A percentile compares a stretch with the other conserved stretches of the same genome.
These are phyloP conservation scores for Megalops atlanticus DNA, from an alignment of 2,113 vertebrate species.

Conservation along the genomic window DNA sequence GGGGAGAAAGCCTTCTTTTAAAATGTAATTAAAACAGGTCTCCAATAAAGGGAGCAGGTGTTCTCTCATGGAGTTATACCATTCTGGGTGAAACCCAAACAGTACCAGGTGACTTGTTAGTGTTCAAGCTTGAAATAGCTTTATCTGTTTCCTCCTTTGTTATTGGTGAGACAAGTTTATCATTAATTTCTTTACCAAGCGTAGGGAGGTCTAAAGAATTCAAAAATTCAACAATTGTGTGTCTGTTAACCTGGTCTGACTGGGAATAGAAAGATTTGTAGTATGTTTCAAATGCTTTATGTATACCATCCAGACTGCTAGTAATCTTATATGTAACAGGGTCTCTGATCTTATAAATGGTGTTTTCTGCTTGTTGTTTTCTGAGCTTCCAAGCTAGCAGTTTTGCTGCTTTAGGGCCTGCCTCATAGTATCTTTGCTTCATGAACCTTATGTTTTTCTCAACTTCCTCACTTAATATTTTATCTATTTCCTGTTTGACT, in stretches of 20 bases:
- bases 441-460: slow-evolving; percentile 23
- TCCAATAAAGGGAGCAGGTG: background rate
- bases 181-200: background rate
- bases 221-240: slow-evolving; percentile 1
- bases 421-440: slow-evolving; percentile 23
- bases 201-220: slow-evolving; percentile 4
- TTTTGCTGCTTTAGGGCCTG: slow-evolving; percentile 15
- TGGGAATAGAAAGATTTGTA: slow-evolving; percentile 24
- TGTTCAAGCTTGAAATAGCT: too few species aligned
- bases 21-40: background rate
- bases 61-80: slow-evolving; percentile 12
- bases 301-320: slow-evolving; percentile 1
- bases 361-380: slow-evolving; percentile 26
- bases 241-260: background rate
- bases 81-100: background rate
- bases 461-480: slow-evolving; percentile 21
- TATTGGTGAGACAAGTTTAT: background rate
- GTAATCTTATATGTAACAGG: background rate
- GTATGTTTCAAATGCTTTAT: slow-evolving; percentile 16
- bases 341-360: slow-evolving; percentile 14
- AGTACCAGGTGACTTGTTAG: slow-evolving; percentile 14
- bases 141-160: slow-evolving; percentile 16
- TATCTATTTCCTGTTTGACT: slow-evolving; percentile 24
- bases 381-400: slow-evolving; percentile 18
- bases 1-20: background rate